These are phyloP conservation scores for cattle (Bos taurus) DNA, from an alignment of 2,113 vertebrate genomes.

Conservation along the genomic window ARS-UCD2.0 NC_037328.1:67122501-67123000, in stretches of 20 bases:
- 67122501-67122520: conserved; percentile 6
- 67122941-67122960: not conserved
- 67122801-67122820: not conserved
- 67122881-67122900: not conserved
- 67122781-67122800: not conserved
- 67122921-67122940: not conserved
- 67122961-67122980: not conserved
- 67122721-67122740: not conserved
- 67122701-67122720: not conserved
- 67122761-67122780: not conserved
- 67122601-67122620: not conserved
- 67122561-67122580: not conserved
- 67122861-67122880: not conserved
- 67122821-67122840: not conserved
- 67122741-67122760: not conserved
- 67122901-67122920: not conserved
- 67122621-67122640: not conserved
- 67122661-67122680: conserved; percentile 16
- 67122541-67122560: not conserved
- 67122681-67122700: not conserved
- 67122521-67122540: not conserved
- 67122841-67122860: not conserved
- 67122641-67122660: not conserved
- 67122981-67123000: not conserved
- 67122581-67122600: not conserved